phyloP scores from a whole-genome alignment of 2,113 vertebrate genomes.

The Urocolius indicus region DNA sequence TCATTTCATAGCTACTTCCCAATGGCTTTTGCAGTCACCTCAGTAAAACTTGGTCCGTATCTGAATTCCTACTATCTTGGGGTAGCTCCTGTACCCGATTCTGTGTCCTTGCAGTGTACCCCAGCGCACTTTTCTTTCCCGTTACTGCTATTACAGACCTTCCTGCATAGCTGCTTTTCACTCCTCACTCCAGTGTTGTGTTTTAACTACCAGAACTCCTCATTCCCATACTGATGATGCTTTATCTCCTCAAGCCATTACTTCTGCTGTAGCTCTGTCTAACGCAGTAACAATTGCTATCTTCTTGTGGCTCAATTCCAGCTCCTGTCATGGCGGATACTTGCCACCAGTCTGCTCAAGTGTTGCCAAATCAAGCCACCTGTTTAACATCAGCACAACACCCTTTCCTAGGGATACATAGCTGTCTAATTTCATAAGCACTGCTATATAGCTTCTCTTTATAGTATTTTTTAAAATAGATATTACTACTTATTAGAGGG shows the following conservation, averaged over 20 bases:
- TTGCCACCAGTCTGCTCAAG: not conserved
- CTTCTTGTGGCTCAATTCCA: not conserved
- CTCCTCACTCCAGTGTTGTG: not conserved
- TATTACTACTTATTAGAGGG: fast-evolving
- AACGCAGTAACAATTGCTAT: fast-evolving
- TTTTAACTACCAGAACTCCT: not conserved
- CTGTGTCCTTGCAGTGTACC: not conserved
- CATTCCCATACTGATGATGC: not conserved
- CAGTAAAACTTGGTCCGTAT: fast-evolving
- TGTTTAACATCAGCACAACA: not conserved
- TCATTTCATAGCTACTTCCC: fast-evolving
- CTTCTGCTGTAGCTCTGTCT: not conserved
- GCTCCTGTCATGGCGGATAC: not conserved
- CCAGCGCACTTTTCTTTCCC: fast-evolving
- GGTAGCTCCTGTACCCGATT: not conserved
- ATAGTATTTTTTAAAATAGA: not conserved
- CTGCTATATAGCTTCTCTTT: fast-evolving
- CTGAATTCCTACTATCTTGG: too few species aligned
- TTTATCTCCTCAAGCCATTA: not conserved
- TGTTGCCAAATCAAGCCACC: not conserved
- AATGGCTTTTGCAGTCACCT: fast-evolving
- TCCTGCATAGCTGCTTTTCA: not conserved
- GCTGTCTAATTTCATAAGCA: not conserved
- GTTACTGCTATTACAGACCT: not conserved
- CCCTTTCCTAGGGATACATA: fast-evolving